These are phyloP conservation scores for Heliopora coerulea DNA, from an alignment of 92 coral and sea anemone genomes.

Conservation along the genomic window DNA sequence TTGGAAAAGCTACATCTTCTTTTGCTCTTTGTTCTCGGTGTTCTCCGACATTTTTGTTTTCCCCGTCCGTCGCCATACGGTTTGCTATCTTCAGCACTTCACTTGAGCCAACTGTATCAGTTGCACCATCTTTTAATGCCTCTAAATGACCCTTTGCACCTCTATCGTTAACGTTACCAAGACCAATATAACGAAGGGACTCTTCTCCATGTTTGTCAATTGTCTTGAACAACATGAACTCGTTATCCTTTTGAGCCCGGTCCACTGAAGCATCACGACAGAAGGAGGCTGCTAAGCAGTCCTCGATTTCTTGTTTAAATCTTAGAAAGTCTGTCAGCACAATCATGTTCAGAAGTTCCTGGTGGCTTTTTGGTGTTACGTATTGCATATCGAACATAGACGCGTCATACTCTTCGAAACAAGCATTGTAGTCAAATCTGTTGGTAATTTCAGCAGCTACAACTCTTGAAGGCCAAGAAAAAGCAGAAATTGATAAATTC, in stretches of 20 bases:
- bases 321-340: constrained; percentile 31
- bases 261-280: constrained; percentile 26
- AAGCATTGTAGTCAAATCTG: constrained; percentile 9
- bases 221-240: constrained; percentile 21
- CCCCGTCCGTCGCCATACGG: constrained; percentile 28
- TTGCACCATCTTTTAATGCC: constrained; percentile 28
- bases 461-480: constrained; percentile 22
- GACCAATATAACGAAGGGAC: constrained; percentile 3
- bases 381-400: constrained; percentile 23
- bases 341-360: constrained; percentile 21
- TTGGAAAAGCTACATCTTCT: neutral
- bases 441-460: constrained; percentile 23
- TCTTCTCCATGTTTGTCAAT: constrained; percentile 17
- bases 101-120: constrained; percentile 13
- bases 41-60: constrained; percentile 20
- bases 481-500: constrained; percentile 7
- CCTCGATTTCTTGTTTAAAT: constrained; percentile 18
- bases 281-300: constrained; percentile 22
- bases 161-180: constrained; percentile 13
- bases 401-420: constrained; percentile 16
- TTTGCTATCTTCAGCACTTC: constrained; percentile 15
- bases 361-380: constrained; percentile 5
- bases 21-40: constrained; percentile 14
- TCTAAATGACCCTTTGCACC: constrained; percentile 18
- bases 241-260: constrained; percentile 28